A percentile compares a stretch with the other conserved stretches of the same genome.
Conservation (phyloP, 2,113 vertebrate species). For the Tylochromis polylepis region DNA sequence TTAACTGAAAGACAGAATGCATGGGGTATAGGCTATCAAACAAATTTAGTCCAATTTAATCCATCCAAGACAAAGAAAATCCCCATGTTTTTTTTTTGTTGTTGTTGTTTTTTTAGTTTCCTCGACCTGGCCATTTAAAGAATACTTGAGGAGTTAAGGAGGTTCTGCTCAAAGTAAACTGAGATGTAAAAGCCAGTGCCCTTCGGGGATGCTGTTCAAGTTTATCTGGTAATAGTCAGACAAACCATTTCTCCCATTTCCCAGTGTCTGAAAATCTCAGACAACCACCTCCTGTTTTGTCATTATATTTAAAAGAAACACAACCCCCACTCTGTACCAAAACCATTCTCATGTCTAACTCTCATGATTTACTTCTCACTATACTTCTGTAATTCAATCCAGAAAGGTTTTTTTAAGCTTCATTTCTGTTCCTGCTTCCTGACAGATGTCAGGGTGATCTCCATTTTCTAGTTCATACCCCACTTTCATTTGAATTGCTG, state of each 20-base stretch:
- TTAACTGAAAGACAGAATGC: background rate
- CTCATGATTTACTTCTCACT: background rate
- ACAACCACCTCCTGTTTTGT: background rate
- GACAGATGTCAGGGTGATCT: background rate
- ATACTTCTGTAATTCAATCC: background rate
- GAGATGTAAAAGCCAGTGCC: background rate
- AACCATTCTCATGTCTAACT: too few relatives aligned
- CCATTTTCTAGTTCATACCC: background rate
- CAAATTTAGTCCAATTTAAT: background rate
- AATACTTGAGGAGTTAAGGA: too few relatives aligned
- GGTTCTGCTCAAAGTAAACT: background rate
- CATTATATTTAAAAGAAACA: background rate
- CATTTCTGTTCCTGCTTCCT: background rate
- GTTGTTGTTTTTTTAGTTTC: background rate
- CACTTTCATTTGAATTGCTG: background rate
- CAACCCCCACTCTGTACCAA: too few relatives aligned
- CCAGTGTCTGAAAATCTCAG: background rate
- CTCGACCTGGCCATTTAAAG: background rate
- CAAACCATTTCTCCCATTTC: background rate
- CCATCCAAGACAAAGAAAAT: fast-evolving
- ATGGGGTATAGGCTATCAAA: background rate
- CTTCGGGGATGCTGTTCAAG: fast-evolving
- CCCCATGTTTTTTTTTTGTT: background rate
- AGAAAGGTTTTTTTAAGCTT: background rate
- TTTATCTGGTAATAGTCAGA: background rate